Conservation (phyloP, 2,888 invertebrate species). For the Shargacucullia verbasci region DNA sequence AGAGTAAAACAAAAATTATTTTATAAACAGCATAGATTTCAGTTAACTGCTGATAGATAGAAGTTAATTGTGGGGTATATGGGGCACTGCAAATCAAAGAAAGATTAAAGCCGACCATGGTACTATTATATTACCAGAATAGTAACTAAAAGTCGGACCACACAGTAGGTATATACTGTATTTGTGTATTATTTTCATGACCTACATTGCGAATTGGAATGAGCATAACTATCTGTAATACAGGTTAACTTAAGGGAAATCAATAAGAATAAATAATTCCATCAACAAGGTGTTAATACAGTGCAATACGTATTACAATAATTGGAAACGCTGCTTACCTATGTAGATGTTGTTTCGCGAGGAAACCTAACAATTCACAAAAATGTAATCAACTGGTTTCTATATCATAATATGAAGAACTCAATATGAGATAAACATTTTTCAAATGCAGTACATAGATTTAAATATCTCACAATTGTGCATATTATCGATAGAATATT, state of each 20-base stretch:
- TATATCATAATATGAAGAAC: conserved; percentile 61
- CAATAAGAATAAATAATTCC: background rate
- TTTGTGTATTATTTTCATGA: conserved; percentile 59
- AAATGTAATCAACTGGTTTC: conserved; percentile 71
- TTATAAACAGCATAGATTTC: no score
- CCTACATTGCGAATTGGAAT: conserved; percentile 52
- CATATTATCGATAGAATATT: conserved; percentile 71
- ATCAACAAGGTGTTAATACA: background rate
- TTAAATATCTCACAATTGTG: conserved; percentile 64
- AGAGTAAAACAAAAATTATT: no score
- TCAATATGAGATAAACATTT: conserved; percentile 60
- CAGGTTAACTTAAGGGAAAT: conserved; percentile 9
- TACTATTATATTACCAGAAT: conserved; percentile 24
- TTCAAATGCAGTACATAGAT: conserved; percentile 57
- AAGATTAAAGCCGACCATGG: conserved; percentile 10
- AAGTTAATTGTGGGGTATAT: no score
- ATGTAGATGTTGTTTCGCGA: conserved; percentile 65
- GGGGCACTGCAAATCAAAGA: no score
- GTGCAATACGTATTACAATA: conserved; percentile 8
- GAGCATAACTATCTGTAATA: conserved; percentile 6
- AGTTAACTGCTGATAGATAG: no score
- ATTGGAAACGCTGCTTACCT: conserved; percentile 59
- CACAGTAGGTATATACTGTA: conserved; percentile 44
- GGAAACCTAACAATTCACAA: conserved; percentile 69
- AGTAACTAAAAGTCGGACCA: conserved; percentile 21